A percentile compares a stretch with the other conserved stretches of the same genome.
These are phyloP conservation scores for Phenacoccus solenopsis DNA, from an alignment of 1,140 invertebrate species.

Conservation along the genomic window DNA sequence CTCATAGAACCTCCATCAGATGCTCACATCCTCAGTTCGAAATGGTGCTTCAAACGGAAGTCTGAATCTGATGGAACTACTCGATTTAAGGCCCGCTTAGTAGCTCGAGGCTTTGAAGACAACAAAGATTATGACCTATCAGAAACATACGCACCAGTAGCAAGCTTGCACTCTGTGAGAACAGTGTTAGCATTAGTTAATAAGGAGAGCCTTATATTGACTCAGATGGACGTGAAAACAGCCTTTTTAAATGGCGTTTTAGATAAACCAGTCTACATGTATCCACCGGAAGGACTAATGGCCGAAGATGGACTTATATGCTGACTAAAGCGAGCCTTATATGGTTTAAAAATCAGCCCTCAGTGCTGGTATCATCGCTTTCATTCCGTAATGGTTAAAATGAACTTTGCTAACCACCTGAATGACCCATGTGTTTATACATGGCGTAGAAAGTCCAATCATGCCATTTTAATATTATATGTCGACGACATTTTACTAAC, in stretches of 20 bases:
- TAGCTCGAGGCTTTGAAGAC: background rate
- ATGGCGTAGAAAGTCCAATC: background rate
- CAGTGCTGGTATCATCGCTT: constrained; percentile 27
- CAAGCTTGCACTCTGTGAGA: background rate
- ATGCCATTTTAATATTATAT: background rate
- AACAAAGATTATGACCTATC: background rate
- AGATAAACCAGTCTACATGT: constrained; percentile 32
- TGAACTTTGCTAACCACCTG: background rate
- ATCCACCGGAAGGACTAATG: constrained; percentile 26
- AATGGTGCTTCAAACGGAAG: background rate
- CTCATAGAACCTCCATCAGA: no score
- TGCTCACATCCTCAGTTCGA: no score
- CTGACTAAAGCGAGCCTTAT: constrained; percentile 28
- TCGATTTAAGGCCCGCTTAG: background rate
- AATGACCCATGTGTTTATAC: background rate
- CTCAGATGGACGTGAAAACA: constrained; percentile 34
- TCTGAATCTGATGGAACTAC: background rate
- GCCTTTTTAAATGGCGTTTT: constrained; percentile 32
- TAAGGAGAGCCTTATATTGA: background rate
- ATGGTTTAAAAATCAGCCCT: constrained; percentile 28
- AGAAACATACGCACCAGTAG: constrained; percentile 18
- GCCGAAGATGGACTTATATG: constrained; percentile 22
- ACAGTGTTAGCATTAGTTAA: background rate
- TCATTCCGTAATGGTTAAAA: background rate
- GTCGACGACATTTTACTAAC: background rate